Evolutionary conservation across 2,113 vertebrate genomes (phyloP).

Genomic region (Oreochromis spilurus): DNA sequence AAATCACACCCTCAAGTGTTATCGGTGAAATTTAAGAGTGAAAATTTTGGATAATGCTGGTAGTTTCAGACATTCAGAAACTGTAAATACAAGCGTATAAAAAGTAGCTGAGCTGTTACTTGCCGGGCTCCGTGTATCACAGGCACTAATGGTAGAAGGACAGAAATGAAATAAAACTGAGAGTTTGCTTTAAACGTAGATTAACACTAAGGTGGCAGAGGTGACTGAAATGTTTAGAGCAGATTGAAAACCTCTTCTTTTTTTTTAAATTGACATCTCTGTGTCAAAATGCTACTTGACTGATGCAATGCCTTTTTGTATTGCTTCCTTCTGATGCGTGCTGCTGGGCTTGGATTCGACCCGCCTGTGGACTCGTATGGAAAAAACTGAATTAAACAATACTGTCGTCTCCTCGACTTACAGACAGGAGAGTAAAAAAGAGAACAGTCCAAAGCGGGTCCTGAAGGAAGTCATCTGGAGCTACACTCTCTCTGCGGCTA

Average conservation of each 20-base stretch:
- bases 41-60: not conserved
- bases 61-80: not conserved
- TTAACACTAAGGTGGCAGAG: not conserved
- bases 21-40: not conserved
- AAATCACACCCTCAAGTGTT: not conserved
- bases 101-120: not conserved
- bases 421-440: not conserved
- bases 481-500: conserved; percentile 32
- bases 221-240: conserved; percentile 1
- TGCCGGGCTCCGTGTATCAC: not conserved
- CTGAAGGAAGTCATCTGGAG: conserved; percentile 11
- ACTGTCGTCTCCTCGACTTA: not conserved
- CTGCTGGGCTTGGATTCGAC: not conserved
- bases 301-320: not conserved
- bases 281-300: not conserved
- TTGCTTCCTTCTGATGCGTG: conserved; percentile 1
- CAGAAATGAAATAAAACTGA: not conserved
- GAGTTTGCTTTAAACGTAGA: not conserved
- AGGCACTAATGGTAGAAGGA: conserved; percentile 5
- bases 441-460: not conserved
- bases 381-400: not conserved
- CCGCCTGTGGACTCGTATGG: not conserved
- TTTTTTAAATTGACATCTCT: not conserved
- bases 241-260: not conserved
- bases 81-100: not conserved